phyloP scores from a whole-genome alignment of 2,797 vertebrate genomes.

The Eulemur albifrons region DNA sequence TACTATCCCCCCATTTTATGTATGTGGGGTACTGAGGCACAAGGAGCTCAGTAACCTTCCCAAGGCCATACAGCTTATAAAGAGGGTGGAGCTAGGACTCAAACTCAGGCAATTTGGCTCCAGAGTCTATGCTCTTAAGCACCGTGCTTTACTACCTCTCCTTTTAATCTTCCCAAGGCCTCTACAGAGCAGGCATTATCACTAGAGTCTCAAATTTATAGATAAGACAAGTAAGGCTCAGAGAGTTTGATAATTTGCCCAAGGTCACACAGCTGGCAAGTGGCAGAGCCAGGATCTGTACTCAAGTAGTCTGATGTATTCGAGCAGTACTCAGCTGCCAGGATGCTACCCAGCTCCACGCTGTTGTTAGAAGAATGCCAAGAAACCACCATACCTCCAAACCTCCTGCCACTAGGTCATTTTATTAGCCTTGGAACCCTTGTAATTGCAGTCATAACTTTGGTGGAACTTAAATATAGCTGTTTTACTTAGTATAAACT shows the following conservation, averaged over 20 bases:
- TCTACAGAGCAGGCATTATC: not conserved
- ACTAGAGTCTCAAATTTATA: not conserved
- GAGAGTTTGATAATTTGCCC: not conserved
- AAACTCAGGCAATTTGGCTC: not conserved
- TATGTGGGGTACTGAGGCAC: not conserved
- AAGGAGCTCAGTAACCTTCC: not conserved
- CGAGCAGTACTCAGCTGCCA: not conserved
- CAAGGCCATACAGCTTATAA: not conserved
- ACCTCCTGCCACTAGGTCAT: not conserved
- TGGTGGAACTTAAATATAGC: not conserved
- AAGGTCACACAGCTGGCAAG: not conserved
- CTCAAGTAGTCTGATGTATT: not conserved
- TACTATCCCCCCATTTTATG: not conserved
- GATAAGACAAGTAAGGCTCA: not conserved
- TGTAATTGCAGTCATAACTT: not conserved
- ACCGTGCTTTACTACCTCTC: not conserved
- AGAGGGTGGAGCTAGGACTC: not conserved
- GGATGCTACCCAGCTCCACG: not conserved
- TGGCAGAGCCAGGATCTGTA: not conserved
- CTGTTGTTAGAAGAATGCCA: not conserved
- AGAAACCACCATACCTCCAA: not conserved
- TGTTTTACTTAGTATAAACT: not conserved
- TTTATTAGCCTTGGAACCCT: not conserved
- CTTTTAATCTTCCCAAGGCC: not conserved
- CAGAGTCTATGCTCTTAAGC: not conserved